phyloP scores from a whole-genome alignment of 2,797 vertebrate species.

The Glossophaga mutica region DNA sequence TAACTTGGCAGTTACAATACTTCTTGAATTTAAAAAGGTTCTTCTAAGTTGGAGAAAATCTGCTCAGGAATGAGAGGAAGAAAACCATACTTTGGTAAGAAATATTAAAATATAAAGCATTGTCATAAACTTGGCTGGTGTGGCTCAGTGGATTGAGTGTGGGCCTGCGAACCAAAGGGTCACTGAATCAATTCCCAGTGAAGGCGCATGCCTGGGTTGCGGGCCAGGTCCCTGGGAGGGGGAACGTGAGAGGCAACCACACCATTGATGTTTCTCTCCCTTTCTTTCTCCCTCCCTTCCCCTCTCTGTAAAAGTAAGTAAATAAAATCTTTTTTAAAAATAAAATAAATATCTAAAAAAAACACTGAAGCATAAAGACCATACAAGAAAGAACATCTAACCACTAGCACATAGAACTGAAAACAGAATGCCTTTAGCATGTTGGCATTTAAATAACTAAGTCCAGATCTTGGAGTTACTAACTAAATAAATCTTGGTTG shows the following conservation, averaged over 20 bases:
- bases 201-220: too few species aligned
- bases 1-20: conserved; percentile 64
- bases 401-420: neutral
- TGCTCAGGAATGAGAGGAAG: neutral
- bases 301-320: too few species aligned
- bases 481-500: neutral
- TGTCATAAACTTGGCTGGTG: neutral
- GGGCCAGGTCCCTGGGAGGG: too few species aligned
- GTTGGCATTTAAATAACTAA: neutral
- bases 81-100: neutral
- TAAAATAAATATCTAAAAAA: too few species aligned
- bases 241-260: too few species aligned
- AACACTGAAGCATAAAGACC: neutral
- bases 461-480: neutral
- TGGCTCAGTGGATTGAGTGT: too few species aligned
- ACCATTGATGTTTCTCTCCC: too few species aligned
- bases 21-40: conserved; percentile 55
- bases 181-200: too few species aligned
- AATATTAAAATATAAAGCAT: conserved; percentile 7
- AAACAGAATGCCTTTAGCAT: neutral
- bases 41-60: conserved; percentile 52
- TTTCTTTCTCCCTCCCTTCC: too few species aligned
- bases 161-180: too few species aligned
- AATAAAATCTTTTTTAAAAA: too few species aligned
- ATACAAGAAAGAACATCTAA: neutral